Evolutionary conservation across 2,888 invertebrate species (phyloP).

Genomic region (Didymodactylos carnosus): DNA sequence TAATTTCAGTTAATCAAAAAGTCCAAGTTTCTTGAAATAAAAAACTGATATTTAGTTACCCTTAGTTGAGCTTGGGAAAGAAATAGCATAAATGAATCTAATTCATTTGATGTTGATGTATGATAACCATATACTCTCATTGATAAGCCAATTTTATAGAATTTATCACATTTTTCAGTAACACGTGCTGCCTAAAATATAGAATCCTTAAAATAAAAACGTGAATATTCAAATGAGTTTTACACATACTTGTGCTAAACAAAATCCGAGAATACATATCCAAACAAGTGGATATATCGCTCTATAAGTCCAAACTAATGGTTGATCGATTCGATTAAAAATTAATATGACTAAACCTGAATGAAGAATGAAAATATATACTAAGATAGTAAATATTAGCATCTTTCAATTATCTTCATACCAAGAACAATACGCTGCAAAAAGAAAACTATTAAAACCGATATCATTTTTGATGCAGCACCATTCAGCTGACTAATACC

Average conservation of each 20-base stretch:
- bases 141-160: constrained; percentile 30
- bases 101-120: constrained; percentile 23
- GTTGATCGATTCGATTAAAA: constrained; percentile 21
- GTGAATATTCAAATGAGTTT: background rate
- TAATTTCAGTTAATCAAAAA: no score
- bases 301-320: constrained; percentile 25
- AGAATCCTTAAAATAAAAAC: background rate
- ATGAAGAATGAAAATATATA: constrained; percentile 4
- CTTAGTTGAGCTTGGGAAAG: constrained; percentile 24
- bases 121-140: constrained; percentile 33
- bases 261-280: constrained; percentile 25
- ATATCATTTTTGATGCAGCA: constrained; percentile 29
- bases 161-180: constrained; percentile 28
- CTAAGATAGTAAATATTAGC: background rate
- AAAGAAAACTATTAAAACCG: constrained; percentile 26
- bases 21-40: no score
- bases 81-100: constrained; percentile 33
- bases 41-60: no score
- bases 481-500: constrained; percentile 27
- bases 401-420: constrained; percentile 17
- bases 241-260: constrained; percentile 27
- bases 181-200: constrained; percentile 28
- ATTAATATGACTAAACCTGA: constrained; percentile 27
- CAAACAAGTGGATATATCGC: constrained; percentile 25
- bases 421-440: constrained; percentile 29